phyloP scores from a whole-genome alignment of 2,888 invertebrate genomes.

The Drepana falcataria region DNA sequence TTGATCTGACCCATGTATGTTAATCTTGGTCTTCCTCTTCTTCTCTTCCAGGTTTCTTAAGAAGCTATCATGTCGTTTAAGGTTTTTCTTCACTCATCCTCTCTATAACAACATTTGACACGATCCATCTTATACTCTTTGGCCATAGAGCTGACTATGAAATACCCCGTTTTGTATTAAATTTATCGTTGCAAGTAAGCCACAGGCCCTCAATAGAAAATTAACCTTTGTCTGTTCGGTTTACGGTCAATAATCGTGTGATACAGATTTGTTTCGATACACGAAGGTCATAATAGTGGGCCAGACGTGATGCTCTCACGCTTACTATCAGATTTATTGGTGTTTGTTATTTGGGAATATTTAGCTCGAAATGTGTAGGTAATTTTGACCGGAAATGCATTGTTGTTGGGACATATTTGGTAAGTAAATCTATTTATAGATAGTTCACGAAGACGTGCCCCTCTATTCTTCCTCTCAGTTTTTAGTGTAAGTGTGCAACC shows the following conservation, averaged over 20 bases:
- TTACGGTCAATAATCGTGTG: conserved; percentile 13
- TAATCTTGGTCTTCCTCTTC: too few relatives aligned
- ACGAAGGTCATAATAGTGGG: conserved; percentile 27
- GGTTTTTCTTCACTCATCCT: too few relatives aligned
- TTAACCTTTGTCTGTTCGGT: conserved; percentile 5
- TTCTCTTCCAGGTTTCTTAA: too few relatives aligned
- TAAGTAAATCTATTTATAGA: not conserved
- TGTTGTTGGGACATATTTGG: not conserved
- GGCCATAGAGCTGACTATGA: conserved; percentile 22
- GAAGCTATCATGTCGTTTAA: too few relatives aligned
- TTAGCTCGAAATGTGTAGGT: not conserved
- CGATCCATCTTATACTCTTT: conserved; percentile 3
- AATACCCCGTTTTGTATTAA: conserved; percentile 43
- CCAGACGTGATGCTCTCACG: conserved; percentile 30
- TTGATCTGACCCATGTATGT: too few relatives aligned
- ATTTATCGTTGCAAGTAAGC: conserved; percentile 41
- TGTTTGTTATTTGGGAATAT: conserved; percentile 7
- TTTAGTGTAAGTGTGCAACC: too few relatives aligned
- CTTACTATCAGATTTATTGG: conserved; percentile 29
- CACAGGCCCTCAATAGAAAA: conserved; percentile 6
- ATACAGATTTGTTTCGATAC: conserved; percentile 24
- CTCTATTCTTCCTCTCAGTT: too few relatives aligned
- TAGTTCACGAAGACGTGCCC: too few relatives aligned
- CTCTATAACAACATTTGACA: too few relatives aligned
- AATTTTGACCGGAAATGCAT: not conserved